phyloP scores from a whole-genome alignment of 2,888 invertebrate species.

The Drosophila subquinaria region DNA sequence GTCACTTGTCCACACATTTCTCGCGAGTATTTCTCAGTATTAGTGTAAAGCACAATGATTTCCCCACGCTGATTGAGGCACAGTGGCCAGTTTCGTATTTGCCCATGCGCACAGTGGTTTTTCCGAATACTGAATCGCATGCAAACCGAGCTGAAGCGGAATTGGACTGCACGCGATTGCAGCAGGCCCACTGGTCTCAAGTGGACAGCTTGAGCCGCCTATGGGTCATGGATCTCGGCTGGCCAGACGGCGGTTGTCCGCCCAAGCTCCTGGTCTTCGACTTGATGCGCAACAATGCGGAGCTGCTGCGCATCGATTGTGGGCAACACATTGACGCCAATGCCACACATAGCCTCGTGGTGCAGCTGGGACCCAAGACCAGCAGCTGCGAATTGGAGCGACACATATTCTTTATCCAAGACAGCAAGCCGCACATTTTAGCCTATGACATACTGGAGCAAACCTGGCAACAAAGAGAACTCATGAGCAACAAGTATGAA shows the following conservation, averaged over 20 bases:
- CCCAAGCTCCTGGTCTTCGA: conserved; percentile 83
- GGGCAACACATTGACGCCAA: conserved; percentile 63
- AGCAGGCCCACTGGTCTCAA: conserved; percentile 82
- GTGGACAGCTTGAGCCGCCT: conserved; percentile 82
- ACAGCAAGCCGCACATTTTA: conserved; percentile 65
- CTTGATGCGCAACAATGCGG: conserved; percentile 79
- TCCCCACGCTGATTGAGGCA: conserved; percentile 81
- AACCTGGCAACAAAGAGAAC: conserved; percentile 70
- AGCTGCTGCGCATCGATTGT: conserved; percentile 80
- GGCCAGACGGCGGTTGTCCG: conserved; percentile 61
- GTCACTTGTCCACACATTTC: conserved; percentile 81
- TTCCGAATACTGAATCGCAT: conserved; percentile 70
- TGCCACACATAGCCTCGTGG: conserved; percentile 58
- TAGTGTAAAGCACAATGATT: conserved; percentile 60
- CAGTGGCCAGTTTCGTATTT: conserved; percentile 81
- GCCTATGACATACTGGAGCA: conserved; percentile 82
- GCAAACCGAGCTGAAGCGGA: conserved; percentile 59
- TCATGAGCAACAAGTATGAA: conserved; percentile 75
- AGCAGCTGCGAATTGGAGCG: conserved; percentile 76
- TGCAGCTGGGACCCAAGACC: conserved; percentile 74
- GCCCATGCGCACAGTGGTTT: conserved; percentile 67
- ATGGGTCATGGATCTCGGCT: conserved; percentile 83
- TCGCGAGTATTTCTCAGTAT: conserved; percentile 82
- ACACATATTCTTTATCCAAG: conserved; percentile 78
- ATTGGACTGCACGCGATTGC: conserved; percentile 74